These are phyloP conservation scores for Drosophila melanosoma DNA, from an alignment of 2,888 invertebrate genomes.

Conservation along the genomic window DNA sequence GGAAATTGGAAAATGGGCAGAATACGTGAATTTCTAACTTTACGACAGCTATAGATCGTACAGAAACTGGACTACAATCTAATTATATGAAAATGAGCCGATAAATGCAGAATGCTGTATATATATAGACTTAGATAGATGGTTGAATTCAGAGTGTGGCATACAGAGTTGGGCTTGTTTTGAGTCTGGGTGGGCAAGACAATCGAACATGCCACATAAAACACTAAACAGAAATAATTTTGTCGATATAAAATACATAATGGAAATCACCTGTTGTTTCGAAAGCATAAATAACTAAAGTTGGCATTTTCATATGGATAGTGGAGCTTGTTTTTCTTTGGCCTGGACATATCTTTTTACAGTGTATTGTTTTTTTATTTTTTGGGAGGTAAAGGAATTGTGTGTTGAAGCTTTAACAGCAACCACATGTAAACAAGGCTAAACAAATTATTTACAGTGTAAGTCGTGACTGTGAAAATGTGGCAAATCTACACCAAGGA, in stretches of 20 bases:
- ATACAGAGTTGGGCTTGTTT: conserved; percentile 39
- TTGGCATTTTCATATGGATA: conserved; percentile 61
- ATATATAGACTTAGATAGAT: conserved; percentile 29
- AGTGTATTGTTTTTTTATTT: conserved; percentile 46
- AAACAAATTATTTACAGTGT: conserved; percentile 78
- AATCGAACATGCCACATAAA: conserved; percentile 74
- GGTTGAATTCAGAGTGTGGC: conserved; percentile 12
- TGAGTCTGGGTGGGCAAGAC: conserved; percentile 64
- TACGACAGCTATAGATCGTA: conserved; percentile 32
- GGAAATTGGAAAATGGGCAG: background rate
- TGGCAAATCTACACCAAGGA: conserved; percentile 26
- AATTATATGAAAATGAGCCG: conserved; percentile 26
- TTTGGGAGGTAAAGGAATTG: background rate
- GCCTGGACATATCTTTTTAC: conserved; percentile 65
- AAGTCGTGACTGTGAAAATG: conserved; percentile 49
- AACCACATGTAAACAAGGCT: conserved; percentile 54
- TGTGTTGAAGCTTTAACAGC: conserved; percentile 19
- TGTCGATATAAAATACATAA: conserved; percentile 47
- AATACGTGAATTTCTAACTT: conserved; percentile 6
- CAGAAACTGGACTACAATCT: conserved; percentile 24
- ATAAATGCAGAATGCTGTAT: conserved; percentile 21
- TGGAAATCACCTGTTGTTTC: conserved; percentile 74
- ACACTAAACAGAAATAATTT: conserved; percentile 51
- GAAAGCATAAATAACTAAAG: conserved; percentile 77
- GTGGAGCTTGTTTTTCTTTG: conserved; percentile 51